These are phyloP conservation scores for Cossypha heuglini DNA, from an alignment of 2,797 vertebrate genomes.

Conservation along the genomic window DNA sequence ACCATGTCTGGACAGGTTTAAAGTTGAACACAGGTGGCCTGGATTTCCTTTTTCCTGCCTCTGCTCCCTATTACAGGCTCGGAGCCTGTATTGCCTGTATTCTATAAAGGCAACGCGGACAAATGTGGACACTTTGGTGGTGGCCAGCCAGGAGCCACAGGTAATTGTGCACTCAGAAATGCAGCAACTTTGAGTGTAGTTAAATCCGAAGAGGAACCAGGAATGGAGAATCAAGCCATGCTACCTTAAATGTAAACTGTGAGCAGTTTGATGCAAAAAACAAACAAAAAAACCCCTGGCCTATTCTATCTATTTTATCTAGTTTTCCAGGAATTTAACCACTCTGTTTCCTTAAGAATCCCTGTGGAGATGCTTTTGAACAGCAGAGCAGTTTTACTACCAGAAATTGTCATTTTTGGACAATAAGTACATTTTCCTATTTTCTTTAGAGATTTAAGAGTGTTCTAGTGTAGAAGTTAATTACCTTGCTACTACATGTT, in stretches of 20 bases:
- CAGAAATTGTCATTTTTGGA: slow-evolving; percentile 34
- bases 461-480: not conserved
- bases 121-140: not conserved
- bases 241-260: not conserved
- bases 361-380: slow-evolving; percentile 27
- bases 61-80: not conserved
- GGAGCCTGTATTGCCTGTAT: not conserved
- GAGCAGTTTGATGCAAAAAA: not conserved
- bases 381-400: not conserved
- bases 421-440: not conserved
- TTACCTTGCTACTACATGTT: not conserved
- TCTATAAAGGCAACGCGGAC: accelerated
- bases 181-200: not conserved
- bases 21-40: not conserved
- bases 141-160: not conserved
- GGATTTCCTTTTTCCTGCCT: not conserved
- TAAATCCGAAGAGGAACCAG: not conserved
- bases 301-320: slow-evolving; percentile 3
- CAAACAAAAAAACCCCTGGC: not conserved
- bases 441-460: not conserved
- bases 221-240: not conserved
- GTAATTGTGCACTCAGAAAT: not conserved
- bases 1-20: slow-evolving; percentile 9
- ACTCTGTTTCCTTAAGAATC: slow-evolving; percentile 47
- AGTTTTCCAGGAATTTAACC: slow-evolving; percentile 60